Evolutionary conservation across 2,797 vertebrate species (phyloP).

Genomic region (Cyclura pinguis): DNA sequence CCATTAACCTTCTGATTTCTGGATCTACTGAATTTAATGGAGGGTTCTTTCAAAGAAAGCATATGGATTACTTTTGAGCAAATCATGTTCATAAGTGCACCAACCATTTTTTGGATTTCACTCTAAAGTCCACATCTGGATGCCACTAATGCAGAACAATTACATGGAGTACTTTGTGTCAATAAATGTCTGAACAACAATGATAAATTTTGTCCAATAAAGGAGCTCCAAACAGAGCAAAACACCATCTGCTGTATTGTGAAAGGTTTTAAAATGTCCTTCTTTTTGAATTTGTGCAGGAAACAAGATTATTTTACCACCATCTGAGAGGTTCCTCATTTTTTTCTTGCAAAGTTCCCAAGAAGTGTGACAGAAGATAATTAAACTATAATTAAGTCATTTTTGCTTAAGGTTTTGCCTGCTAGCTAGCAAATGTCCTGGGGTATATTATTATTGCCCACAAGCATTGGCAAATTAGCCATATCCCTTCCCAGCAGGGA

Average conservation of each 20-base stretch:
- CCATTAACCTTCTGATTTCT: no score
- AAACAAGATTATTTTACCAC: background rate
- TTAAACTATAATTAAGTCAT: constrained; percentile 22
- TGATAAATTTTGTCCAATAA: background rate
- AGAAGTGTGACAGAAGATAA: constrained; percentile 8
- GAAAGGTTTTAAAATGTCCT: background rate
- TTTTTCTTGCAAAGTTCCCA: background rate
- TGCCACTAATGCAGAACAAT: background rate
- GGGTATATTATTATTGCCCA: constrained; percentile 24
- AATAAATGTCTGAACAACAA: background rate
- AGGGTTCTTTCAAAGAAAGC: background rate
- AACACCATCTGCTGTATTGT: background rate
- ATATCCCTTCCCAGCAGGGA: background rate
- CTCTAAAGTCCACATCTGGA: background rate
- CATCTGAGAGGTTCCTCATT: background rate
- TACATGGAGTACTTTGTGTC: background rate
- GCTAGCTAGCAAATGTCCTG: background rate
- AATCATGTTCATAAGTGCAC: background rate
- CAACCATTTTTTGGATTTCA: background rate
- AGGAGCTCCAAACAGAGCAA: background rate
- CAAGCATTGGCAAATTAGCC: constrained; percentile 40
- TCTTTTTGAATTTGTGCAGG: background rate
- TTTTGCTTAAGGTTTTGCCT: constrained; percentile 39
- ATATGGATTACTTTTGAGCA: background rate
- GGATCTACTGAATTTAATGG: background rate